Evolutionary conservation across 2,113 vertebrate species (phyloP).

Genomic region (Hyla sarda): DNA sequence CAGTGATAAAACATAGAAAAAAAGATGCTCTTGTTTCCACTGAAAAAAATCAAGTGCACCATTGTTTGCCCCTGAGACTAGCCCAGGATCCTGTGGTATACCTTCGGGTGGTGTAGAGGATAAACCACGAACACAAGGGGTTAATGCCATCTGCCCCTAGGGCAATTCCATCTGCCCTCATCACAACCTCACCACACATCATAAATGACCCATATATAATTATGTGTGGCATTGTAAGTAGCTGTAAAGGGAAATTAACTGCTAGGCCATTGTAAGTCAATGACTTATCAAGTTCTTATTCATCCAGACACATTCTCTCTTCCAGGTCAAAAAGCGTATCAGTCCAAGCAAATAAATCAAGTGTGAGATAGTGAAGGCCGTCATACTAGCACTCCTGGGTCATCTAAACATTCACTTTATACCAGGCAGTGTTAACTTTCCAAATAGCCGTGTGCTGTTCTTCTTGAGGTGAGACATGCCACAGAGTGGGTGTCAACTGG

Average conservation of each 20-base stretch:
- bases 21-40: too few species aligned
- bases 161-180: too few species aligned
- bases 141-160: too few species aligned
- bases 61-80: too few species aligned
- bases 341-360: constrained; percentile 35
- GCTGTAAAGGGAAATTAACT: constrained; percentile 18
- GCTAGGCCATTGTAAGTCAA: constrained; percentile 9
- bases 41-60: too few species aligned
- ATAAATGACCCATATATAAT: background rate
- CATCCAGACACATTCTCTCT: constrained; percentile 32
- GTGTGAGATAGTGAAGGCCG: constrained; percentile 24
- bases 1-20: too few species aligned
- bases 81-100: too few species aligned
- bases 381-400: constrained; percentile 35
- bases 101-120: too few species aligned
- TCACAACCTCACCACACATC: background rate
- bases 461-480: constrained; percentile 20
- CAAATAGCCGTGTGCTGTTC: constrained; percentile 33
- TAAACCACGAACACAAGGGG: too few species aligned
- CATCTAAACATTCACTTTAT: constrained; percentile 34
- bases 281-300: constrained; percentile 3
- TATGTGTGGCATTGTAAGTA: background rate
- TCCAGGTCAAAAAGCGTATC: constrained; percentile 5
- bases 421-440: constrained; percentile 13
- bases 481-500: background rate